Evolutionary conservation across 2,888 invertebrate species (phyloP), one percentile per base, ranked within the genome.

Genomic region (Halocaridina rubra): DNA sequence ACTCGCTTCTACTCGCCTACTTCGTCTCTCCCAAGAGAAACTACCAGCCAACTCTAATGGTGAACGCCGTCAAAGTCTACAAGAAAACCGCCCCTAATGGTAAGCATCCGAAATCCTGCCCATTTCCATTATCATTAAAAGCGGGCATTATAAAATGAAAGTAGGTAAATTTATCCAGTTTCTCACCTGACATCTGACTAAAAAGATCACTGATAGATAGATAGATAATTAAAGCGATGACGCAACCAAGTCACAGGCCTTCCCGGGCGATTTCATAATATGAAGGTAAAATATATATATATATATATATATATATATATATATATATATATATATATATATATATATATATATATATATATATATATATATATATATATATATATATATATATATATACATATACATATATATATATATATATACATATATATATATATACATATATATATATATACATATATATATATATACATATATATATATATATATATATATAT

Each of bases 41-140:
- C 27, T 16, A n/a, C 24, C 61, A 80, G 53, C 32, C 19, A 57
- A 77, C 29, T 64, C 64, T 76, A 39, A 88, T 89, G 89, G 96
- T 97, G 91, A 96, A 96, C 89, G 96, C 97, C 90, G 95, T 97
- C 81, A 97, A 97, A 93, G 97, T 97, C 90, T 97, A 96, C 92
- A 97, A 97, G 91, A 97, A 97, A 93, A 95, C 96, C 88, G 96
- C 97, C 87, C 97, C 97, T 88, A 97, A 97, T 94, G 97, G 97
- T 93, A 79, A 13, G 80, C n/a, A n/a, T n/a, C n/a, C n/a, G n/a
- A n/a, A n/a, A n/a, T n/a, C n/a, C n/a, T n/a, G n/a, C n/a, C n/a
- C n/a, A n/a, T n/a, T n/a, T n/a, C n/a, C n/a, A n/a, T n/a, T n/a
- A n/a, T n/a, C n/a, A n/a, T n/a, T n/a, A n/a, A n/a, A n/a, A n/a